Evolutionary conservation across 2,888 invertebrate species (phyloP).

Genomic region (Mesopsocus fuscifrons): DNA sequence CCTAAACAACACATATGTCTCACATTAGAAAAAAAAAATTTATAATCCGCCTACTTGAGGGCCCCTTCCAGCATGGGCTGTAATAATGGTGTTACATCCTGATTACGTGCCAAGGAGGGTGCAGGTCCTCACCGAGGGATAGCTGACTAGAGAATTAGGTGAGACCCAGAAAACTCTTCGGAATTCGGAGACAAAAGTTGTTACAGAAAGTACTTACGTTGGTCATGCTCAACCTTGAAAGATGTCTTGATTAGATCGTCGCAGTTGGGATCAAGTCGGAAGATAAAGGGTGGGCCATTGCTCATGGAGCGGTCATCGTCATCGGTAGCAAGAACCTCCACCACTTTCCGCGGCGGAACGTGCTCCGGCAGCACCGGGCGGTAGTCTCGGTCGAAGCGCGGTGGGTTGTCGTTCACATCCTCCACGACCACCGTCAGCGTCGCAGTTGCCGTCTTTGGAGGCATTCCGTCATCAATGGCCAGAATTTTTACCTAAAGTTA

Average conservation of each 20-base stretch:
- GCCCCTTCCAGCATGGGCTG: no score
- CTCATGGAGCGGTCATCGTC: slow-evolving; percentile 87
- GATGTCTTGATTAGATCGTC: slow-evolving; percentile 85
- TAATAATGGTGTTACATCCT: no score
- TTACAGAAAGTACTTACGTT: no score
- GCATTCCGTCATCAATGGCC: slow-evolving; percentile 86
- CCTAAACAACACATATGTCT: slow-evolving; percentile 39
- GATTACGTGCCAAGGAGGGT: no score
- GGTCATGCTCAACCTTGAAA: slow-evolving; percentile 92
- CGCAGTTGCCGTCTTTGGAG: slow-evolving; percentile 84
- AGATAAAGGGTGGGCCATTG: slow-evolving; percentile 93
- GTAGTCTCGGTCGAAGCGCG: slow-evolving; percentile 81
- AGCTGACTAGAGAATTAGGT: slow-evolving; percentile 2
- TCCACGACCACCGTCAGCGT: slow-evolving; percentile 86
- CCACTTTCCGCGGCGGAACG: slow-evolving; percentile 75
- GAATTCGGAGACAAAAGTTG: no score
- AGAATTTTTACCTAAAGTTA: slow-evolving; percentile 75
- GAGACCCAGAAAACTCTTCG: no score
- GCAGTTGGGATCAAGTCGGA: slow-evolving; percentile 81
- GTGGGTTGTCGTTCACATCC: slow-evolving; percentile 90
- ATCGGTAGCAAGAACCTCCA: slow-evolving; percentile 82
- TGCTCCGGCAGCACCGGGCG: slow-evolving; percentile 86
- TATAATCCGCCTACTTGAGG: no score
- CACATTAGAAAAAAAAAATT: no score
- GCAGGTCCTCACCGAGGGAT: no score